Evolutionary conservation across 2,113 vertebrate species (phyloP), one percentile per base, ranked within the genome.

Genomic region (Leptobrachium leishanense): DNA sequence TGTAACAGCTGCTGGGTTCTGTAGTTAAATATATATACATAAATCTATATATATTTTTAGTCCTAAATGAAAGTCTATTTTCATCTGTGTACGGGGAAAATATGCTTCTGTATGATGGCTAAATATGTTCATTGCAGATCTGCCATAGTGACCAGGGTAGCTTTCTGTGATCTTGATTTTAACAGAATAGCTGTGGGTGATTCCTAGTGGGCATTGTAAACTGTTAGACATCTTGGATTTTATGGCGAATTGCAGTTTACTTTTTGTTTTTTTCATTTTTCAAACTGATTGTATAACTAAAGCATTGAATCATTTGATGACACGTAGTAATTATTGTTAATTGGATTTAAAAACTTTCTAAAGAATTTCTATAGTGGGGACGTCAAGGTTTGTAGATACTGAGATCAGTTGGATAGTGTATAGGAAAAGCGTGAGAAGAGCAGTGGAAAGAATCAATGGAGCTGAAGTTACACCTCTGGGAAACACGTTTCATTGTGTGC

Each of bases 11-110:
- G 93, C 92, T 92, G 92, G 92, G 90, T 93, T 96, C 89, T 92
- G 90, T 96, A 94, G 90, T 90, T 92, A 87, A 88, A 92, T 87
- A 90, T 90, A 92, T 98, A 98, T 98, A 99, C 98, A 98, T 98
- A 98, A 66, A 74, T 86, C 92, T 89, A 90, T 91, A 91, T 97
- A 92, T 98, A 97, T 98, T 99, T 98, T 98, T 99, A 98, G 95
- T 95, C 93, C 91, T 91, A 91, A 95, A 72, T 43, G 92, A 84
- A 94, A 94, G 84, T 98, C 95, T 98, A 98, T 98, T 98, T 98
- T 98, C 95, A 95, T 92, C 93, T 94, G 84, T 91, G 83, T 92
- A 87, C 82, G 82, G 86, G 87, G 84, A 89, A 86, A 88, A 84
- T 83, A 42, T 81, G 72, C 44, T 39, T 68, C 85, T 82, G 87